Conservation (phyloP, 1,140 invertebrate species). For the Callitettix versicolor region DNA sequence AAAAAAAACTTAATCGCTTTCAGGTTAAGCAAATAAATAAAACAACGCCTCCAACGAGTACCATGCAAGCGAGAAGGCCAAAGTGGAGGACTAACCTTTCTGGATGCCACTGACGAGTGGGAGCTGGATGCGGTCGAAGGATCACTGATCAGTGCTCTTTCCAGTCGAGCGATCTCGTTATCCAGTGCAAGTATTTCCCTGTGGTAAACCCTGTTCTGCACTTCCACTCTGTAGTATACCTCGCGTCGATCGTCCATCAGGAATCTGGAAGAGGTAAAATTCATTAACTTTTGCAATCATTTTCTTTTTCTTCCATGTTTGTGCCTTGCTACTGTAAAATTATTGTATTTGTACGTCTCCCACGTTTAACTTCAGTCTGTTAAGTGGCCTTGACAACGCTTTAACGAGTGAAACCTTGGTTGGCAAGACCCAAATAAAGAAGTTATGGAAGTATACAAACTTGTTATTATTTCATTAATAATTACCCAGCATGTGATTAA, state of each 20-base stretch:
- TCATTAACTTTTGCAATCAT: neutral
- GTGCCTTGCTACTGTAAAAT: neutral
- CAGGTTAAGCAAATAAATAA: too few relatives aligned
- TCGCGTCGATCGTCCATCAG: conserved; percentile 51
- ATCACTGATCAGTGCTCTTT: conserved; percentile 48
- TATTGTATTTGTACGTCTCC: neutral
- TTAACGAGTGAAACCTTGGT: too few relatives aligned
- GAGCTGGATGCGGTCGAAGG: conserved; percentile 30
- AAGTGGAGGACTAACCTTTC: conserved; percentile 32
- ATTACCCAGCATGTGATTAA: too few relatives aligned
- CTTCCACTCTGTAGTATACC: conserved; percentile 72
- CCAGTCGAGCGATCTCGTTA: conserved; percentile 63
- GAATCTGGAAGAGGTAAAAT: conserved; percentile 37
- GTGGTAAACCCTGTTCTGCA: conserved; percentile 82
- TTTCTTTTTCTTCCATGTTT: too few relatives aligned
- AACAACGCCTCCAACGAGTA: too few relatives aligned
- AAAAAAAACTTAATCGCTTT: too few relatives aligned
- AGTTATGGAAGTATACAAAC: too few relatives aligned
- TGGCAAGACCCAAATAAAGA: too few relatives aligned
- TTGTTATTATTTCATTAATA: too few relatives aligned
- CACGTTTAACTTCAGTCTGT: too few relatives aligned
- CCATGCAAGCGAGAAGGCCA: too few relatives aligned
- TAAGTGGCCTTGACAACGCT: too few relatives aligned
- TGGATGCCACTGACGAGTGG: conserved; percentile 36
- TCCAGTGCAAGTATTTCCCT: conserved; percentile 71